Evolutionary conservation across 2,797 vertebrate species (phyloP).

Genomic region (Todus mexicanus): DNA sequence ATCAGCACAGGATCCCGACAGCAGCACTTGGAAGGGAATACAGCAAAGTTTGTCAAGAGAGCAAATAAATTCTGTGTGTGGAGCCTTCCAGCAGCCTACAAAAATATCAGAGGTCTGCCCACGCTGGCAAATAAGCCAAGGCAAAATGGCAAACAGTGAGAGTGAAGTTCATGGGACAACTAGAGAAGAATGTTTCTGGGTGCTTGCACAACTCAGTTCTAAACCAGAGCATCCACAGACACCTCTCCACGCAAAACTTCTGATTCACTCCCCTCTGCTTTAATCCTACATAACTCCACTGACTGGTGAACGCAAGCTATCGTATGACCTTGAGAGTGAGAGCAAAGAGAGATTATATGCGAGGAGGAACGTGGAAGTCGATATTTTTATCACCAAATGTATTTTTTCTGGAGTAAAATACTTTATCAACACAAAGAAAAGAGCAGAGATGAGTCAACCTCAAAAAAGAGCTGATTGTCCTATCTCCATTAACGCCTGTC

Average conservation of each 20-base stretch:
- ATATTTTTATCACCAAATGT: not conserved
- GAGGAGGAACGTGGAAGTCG: not conserved
- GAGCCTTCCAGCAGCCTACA: not conserved
- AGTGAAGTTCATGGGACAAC: not conserved
- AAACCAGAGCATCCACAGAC: not conserved
- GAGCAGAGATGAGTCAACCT: not conserved
- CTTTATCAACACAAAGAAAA: not conserved
- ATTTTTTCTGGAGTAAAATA: not conserved
- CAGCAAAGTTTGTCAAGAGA: not conserved
- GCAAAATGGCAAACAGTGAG: not conserved
- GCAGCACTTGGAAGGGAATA: not conserved
- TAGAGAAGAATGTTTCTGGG: not conserved
- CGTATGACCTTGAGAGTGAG: not conserved
- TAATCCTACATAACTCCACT: not conserved
- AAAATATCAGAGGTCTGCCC: not conserved
- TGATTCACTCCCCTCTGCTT: not conserved
- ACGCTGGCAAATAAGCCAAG: not conserved
- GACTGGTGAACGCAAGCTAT: not conserved
- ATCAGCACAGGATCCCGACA: not conserved
- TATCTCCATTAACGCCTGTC: not conserved
- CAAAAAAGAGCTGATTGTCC: not conserved
- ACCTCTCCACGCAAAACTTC: not conserved
- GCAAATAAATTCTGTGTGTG: not conserved
- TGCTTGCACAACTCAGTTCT: not conserved
- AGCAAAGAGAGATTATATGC: not conserved